Evolutionary conservation across 2,113 vertebrate genomes (phyloP).

Genomic region (Perca fluviatilis): DNA sequence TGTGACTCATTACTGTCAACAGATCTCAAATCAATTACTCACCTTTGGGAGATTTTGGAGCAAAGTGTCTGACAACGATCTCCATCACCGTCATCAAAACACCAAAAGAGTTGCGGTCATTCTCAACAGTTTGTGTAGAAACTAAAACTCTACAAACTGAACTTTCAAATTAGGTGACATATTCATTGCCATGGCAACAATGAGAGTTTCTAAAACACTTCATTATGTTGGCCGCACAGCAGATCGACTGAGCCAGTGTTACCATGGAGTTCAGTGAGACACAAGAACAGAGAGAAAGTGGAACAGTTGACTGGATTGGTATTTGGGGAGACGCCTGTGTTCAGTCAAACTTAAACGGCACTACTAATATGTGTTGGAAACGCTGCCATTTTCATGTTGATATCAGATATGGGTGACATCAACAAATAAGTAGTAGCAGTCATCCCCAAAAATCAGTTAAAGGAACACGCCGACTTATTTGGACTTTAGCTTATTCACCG

Average conservation of each 20-base stretch:
- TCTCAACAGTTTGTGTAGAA: background rate
- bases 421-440: conserved; percentile 38
- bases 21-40: background rate
- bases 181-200: conserved; percentile 39
- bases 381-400: conserved; percentile 39
- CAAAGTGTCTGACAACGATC: background rate
- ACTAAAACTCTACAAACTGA: background rate
- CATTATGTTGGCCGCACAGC: conserved; percentile 22
- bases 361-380: conserved; percentile 16
- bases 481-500: too few relatives aligned
- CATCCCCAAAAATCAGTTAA: conserved; percentile 9
- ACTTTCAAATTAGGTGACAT: conserved; percentile 23
- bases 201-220: conserved; percentile 8
- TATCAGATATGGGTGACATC: conserved; percentile 14
- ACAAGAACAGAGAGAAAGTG: conserved; percentile 20
- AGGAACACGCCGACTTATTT: too few relatives aligned
- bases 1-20: background rate
- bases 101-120: background rate
- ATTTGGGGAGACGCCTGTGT: conserved; percentile 6
- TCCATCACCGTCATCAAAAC: background rate
- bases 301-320: conserved; percentile 36
- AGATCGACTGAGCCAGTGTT: conserved; percentile 21
- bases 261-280: conserved; percentile 36
- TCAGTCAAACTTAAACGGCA: conserved; percentile 28
- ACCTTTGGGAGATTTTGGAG: background rate